phyloP scores from a whole-genome alignment of 2,797 vertebrate genomes.

The Helostoma temminkii region DNA sequence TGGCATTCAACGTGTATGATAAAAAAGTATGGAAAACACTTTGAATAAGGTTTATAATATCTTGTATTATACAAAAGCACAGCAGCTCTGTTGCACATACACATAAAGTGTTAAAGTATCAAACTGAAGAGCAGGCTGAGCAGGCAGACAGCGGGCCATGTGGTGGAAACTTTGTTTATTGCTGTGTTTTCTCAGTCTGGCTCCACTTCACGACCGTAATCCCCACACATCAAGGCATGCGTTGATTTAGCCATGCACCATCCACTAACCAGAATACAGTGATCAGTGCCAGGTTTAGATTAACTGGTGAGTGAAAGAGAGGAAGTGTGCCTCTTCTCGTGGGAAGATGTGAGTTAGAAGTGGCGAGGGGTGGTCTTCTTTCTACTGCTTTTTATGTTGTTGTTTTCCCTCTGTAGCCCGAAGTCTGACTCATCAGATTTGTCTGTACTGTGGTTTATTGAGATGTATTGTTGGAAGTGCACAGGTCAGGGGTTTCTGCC shows the following conservation, averaged over 20 bases:
- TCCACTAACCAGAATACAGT: slow-evolving; percentile 43
- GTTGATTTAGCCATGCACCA: slow-evolving; percentile 38
- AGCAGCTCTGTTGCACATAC: slow-evolving; percentile 4
- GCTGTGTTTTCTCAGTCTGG: slow-evolving; percentile 49
- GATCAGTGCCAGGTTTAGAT: slow-evolving; percentile 49
- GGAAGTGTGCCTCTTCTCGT: slow-evolving; percentile 40
- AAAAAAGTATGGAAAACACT: neutral
- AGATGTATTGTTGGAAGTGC: slow-evolving; percentile 78
- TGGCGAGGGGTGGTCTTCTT: slow-evolving; percentile 19
- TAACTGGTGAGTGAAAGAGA: slow-evolving; percentile 55
- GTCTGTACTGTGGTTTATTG: slow-evolving; percentile 73
- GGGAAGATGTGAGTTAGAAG: slow-evolving; percentile 33
- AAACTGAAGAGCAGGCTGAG: slow-evolving; percentile 18
- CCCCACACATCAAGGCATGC: slow-evolving; percentile 36
- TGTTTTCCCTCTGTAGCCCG: slow-evolving; percentile 65
- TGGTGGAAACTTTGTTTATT: slow-evolving; percentile 54
- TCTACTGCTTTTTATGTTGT: slow-evolving; percentile 63
- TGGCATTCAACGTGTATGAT: slow-evolving; percentile 7
- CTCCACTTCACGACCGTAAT: slow-evolving; percentile 39
- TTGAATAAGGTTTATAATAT: slow-evolving; percentile 7
- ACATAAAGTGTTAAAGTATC: slow-evolving; percentile 8
- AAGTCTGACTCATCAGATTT: slow-evolving; percentile 81
- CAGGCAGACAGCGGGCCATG: slow-evolving; percentile 29
- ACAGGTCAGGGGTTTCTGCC: slow-evolving; percentile 81
- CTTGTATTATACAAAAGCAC: neutral